Evolutionary conservation across 2,113 vertebrate species (phyloP), one percentile per base, ranked within the genome.

Genomic region (Cichladusa arquata): DNA sequence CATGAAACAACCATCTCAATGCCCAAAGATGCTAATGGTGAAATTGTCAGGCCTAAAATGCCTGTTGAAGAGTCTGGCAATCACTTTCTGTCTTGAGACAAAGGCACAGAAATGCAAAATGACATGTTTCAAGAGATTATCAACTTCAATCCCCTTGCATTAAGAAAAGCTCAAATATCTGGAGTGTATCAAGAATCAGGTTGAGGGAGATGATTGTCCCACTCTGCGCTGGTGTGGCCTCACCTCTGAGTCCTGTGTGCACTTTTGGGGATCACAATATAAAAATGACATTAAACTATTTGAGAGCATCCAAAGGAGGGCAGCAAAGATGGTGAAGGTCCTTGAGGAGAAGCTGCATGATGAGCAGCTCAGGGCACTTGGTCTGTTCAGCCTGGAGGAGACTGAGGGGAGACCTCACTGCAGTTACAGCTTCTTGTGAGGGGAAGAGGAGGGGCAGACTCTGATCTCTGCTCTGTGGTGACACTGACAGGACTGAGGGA

Each of bases 211-310:
- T 42, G 51, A 50, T 44, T 77, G 22, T 67, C 45, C 20, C 22
- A 26, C 11, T 34, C 25, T 26, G 31, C 25, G 25, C 36, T 77
- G 31, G 22, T 36, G 53, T 34, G 31, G 13, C 40, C 19, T 54
- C 0, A 0, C 56, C 5, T 61, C 15, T 0, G 2, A 47, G 56
- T 38, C 24, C 40, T 13, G 4, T n/a, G 40, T 54, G 29, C 13
- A 17, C 10, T 62, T 78, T 61, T 62, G 38, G 19, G 12, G 12
- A 40, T 23, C 24, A 54, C 40, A 47, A 3, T 29, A 13, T 20
- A 28, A 40, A 47, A 47, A 48, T 12, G 9, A 4, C 28, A 9
- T 44, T n/a, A 29, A 53, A 12, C 10, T 47, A 5, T 70, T 62
- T 11, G 19, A 31, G 22, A 53, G 12, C 14, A 28, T 47, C 38